Evolutionary conservation across 1,140 invertebrate species (phyloP), one percentile per base, ranked within the genome.

Genomic region (Aleiodes sp.): DNA sequence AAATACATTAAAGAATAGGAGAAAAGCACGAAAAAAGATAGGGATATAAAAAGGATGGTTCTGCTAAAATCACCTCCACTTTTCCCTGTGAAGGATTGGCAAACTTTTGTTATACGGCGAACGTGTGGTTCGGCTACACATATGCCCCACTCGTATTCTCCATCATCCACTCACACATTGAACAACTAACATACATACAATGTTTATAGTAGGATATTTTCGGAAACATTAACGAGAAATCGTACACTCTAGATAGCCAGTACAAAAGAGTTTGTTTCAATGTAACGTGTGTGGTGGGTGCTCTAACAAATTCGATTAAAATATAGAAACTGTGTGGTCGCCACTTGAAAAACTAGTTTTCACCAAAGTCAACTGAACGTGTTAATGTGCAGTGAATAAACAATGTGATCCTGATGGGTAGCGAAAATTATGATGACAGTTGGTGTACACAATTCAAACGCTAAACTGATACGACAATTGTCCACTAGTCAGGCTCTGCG

Each of bases 31-130:
- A 35, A 35, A 24, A 46, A 46, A 24, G 46, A 52, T 52, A 52
- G 46, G 26, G 26, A 16, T 43, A 43, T 14, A 43, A 43, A 43
- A 43, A 43, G 19, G 39, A 43, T 16, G 39, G 39, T 43, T 16
- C n/a, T 3, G 39, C 46, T 52, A 52, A 52, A 52, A 52, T 21
- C 46, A 52, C 46, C 46, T 52, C 8, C n/a, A n/a, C n/a, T 4
- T n/a, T 14, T 41, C 9, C 2, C 9, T 2, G 46, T 21, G 21
- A 24, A 24, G 46, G 21, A 52, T 52, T 21, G 46, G 21, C 16
- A 52, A 52, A 52, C 46, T 52, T 52, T 52, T 52, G 46, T 52
- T 52, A 52, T 52, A 52, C 26, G 46, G 19, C 19, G 21, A 52
- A 21, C 21, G 21, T 52, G 46, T 24, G 46, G 46, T 52, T 52